Conservation (phyloP, 2,888 invertebrate genomes). For the Micropterix aruncella region DNA sequence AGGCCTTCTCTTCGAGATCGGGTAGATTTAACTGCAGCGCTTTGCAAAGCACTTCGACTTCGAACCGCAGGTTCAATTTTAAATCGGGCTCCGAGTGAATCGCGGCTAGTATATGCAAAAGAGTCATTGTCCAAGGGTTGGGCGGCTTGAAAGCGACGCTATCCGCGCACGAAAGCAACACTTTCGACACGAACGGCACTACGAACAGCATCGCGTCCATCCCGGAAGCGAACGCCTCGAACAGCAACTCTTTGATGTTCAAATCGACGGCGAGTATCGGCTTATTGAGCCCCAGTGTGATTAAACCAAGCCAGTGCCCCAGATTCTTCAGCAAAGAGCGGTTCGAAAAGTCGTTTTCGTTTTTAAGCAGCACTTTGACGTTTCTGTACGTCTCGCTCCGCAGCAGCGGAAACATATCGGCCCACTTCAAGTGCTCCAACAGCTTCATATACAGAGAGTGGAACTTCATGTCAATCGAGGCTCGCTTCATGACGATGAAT, state of each 20-base stretch:
- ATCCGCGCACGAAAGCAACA: constrained; percentile 78
- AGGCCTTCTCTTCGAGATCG: constrained; percentile 59
- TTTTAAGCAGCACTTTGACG: constrained; percentile 69
- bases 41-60: constrained; percentile 86
- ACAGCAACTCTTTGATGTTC: constrained; percentile 76
- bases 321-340: constrained; percentile 81
- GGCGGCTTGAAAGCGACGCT: constrained; percentile 81
- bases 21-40: constrained; percentile 65
- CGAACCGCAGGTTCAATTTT: constrained; percentile 86
- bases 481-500: constrained; percentile 85
- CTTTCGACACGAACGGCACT: constrained; percentile 88
- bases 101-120: constrained; percentile 82
- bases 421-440: constrained; percentile 62
- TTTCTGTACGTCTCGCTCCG: constrained; percentile 80
- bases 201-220: constrained; percentile 84
- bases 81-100: constrained; percentile 80
- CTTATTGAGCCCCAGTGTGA: constrained; percentile 74
- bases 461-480: constrained; percentile 86
- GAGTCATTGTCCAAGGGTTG: constrained; percentile 87
- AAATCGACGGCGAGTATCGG: constrained; percentile 74
- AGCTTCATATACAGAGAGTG: constrained; percentile 83
- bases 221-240: constrained; percentile 85
- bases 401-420: constrained; percentile 61
- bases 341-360: constrained; percentile 91
- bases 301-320: constrained; percentile 89